Base-by-base conservation (phyloP, 2,888 invertebrate species). In the Eledone cirrhosa region DNA sequence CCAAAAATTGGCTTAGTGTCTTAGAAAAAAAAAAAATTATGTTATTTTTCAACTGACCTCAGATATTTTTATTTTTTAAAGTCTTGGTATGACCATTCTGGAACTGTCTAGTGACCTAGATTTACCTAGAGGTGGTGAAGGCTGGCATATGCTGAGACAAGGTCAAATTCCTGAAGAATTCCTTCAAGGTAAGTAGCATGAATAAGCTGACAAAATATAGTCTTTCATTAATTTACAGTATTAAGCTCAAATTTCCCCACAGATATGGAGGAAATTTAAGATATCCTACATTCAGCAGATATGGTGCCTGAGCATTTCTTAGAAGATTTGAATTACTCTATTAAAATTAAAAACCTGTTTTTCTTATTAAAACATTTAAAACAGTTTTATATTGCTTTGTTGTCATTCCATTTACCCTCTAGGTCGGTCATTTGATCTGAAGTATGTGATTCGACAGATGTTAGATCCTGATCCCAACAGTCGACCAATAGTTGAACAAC, bases 101-200 rank as follows among this genome's bases (percentile, higher is more conserved):
- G 95, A 95, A 88, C 87, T 95, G 67, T 93, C 94, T 0, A 93
- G 93, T 83, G 94, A 94, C 90, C 92, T 95, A 80, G 93, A 94
- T 83, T 90, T 95, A 79, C 95, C 95, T 0, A 90, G 92, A 65
- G 93, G 93, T 83, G 95, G 94, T 0, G 92, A 93, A 0, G 90
- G 93, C 41, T 95, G 95, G 95, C 94, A 94, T 84, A 89, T 92
- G 77, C 88, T 95, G 33, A 89, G 94, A 29, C 90, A 91, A 76
- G 93, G 93, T n/a, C 87, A 91, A 3, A 88, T 93, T 33, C 93
- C 94, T 2, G 91, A 92, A 24, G 90, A 89, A 75, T 89, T 91
- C 67, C 80, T 88, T 0, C 80, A 84, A 82, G 85, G 88, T 89
- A 79, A 78, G 80, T 48, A 24, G 27, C 11, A 29, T 65, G 5